Base-by-base conservation (phyloP, 2,888 invertebrate genomes). In the Eilema depressum region DNA sequence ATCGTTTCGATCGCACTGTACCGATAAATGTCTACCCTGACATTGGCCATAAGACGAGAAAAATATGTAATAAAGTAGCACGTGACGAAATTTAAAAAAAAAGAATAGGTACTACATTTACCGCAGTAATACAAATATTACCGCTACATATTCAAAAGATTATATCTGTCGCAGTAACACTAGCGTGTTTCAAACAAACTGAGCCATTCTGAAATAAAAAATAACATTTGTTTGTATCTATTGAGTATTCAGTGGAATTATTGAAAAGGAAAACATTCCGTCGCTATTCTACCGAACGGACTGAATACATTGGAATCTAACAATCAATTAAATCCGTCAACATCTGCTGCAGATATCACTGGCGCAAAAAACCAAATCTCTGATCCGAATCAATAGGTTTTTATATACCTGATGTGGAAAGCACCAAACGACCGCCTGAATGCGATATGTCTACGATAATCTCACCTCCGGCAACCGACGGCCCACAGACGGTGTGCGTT, bases 281-380 rank as follows among this genome's bases (percentile, higher is more conserved):
- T 20, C 37, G 28, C 68, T 23, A 83, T 81, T 78, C 79, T 74
- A 70, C 68, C 60, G 56, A 61, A 73, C 75, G 63, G 53, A 41
- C 60, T 41, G 60, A 65, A 76, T 66, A 71, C 68, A 66, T 74
- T 69, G 63, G 67, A 73, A 72, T 69, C 63, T 69, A 77, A 79
- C 74, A 77, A 79, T 82, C 75, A 75, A 75, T 71, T 68, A 62
- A 66, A 64, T 71, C 69, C 70, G 64, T 72, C 74, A 74, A 71
- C 59, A 68, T 56, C 69, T 47, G 59, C 41, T 62, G 23, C 57
- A 26, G 62, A 33, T 68, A 57, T 33, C 63, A 63, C 20, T 25
- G 56, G 47, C 56, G 11, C 12, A 57, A 12, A 57, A 57, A 12
- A 57, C n/a, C 57, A 57, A 57, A 57, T 57, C 8, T 47, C 47